These are phyloP conservation scores for Sorex fumeus DNA, from an alignment of 2,113 vertebrate species.

Conservation along the genomic window DNA sequence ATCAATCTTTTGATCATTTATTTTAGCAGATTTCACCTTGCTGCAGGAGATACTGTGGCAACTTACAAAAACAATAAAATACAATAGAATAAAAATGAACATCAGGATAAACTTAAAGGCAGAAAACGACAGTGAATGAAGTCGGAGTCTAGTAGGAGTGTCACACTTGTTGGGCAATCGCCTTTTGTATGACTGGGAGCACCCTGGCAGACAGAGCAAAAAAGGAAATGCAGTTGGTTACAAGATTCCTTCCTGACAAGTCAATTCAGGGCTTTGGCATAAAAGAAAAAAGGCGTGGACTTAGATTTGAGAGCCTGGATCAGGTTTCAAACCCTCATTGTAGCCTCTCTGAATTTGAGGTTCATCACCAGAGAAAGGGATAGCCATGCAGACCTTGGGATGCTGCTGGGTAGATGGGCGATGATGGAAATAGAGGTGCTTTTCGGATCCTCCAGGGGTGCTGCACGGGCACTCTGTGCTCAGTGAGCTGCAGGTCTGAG, in stretches of 20 bases:
- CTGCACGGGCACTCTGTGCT: neutral
- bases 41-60: slow-evolving; percentile 54
- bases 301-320: slow-evolving; percentile 6
- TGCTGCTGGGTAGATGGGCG: neutral
- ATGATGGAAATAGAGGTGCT: neutral
- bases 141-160: slow-evolving; percentile 25
- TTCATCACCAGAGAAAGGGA: neutral
- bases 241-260: slow-evolving; percentile 43
- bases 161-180: slow-evolving; percentile 44
- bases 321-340: neutral
- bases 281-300: neutral
- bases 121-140: slow-evolving; percentile 57
- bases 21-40: slow-evolving; percentile 49
- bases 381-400: neutral
- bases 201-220: slow-evolving; percentile 53
- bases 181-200: slow-evolving; percentile 33
- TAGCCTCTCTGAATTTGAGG: slow-evolving; percentile 30
- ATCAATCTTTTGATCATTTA: slow-evolving; percentile 48
- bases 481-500: neutral
- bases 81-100: slow-evolving; percentile 57
- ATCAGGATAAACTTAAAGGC: slow-evolving; percentile 25
- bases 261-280: slow-evolving; percentile 24
- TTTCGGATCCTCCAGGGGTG: neutral
- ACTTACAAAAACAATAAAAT: slow-evolving; percentile 75
- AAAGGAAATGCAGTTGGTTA: slow-evolving; percentile 45